phyloP scores from a whole-genome alignment of 2,888 invertebrate species.

The Morinoia aosen region DNA sequence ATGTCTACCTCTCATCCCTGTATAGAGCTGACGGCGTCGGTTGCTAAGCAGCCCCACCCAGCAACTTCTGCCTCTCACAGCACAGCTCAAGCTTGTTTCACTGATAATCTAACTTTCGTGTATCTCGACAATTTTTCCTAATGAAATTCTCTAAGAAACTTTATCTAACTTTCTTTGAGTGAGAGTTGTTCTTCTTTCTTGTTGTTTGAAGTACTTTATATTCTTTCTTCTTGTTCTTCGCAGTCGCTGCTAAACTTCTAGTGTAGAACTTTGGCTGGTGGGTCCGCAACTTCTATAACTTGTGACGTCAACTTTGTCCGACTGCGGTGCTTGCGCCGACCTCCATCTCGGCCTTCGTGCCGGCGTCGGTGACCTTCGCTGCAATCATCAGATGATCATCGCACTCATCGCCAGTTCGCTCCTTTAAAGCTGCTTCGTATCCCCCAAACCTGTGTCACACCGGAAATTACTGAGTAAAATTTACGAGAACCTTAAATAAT shows the following conservation, averaged over 20 bases:
- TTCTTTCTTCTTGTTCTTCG: conserved; percentile 46
- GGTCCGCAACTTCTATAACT: conserved; percentile 34
- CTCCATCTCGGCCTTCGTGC: neutral
- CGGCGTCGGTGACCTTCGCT: neutral
- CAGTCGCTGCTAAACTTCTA: conserved; percentile 24
- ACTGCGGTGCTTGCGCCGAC: neutral
- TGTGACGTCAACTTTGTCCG: conserved; percentile 44
- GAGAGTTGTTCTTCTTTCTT: conserved; percentile 53
- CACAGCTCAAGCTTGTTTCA: conserved; percentile 5
- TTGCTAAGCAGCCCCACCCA: neutral
- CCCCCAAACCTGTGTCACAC: neutral
- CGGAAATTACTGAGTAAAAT: neutral
- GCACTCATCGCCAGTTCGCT: neutral
- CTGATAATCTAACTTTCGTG: conserved; percentile 52
- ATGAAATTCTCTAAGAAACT: conserved; percentile 53
- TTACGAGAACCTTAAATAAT: neutral
- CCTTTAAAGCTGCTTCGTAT: neutral
- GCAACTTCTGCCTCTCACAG: neutral
- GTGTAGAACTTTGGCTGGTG: conserved; percentile 38
- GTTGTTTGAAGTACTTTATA: conserved; percentile 50
- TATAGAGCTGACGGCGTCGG: neutral
- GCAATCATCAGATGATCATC: neutral
- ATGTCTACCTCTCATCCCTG: too few relatives aligned
- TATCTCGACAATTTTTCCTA: conserved; percentile 49
- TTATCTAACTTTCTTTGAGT: conserved; percentile 52